Conservation (phyloP, 2,888 invertebrate species). For the Apantesis nais region DNA sequence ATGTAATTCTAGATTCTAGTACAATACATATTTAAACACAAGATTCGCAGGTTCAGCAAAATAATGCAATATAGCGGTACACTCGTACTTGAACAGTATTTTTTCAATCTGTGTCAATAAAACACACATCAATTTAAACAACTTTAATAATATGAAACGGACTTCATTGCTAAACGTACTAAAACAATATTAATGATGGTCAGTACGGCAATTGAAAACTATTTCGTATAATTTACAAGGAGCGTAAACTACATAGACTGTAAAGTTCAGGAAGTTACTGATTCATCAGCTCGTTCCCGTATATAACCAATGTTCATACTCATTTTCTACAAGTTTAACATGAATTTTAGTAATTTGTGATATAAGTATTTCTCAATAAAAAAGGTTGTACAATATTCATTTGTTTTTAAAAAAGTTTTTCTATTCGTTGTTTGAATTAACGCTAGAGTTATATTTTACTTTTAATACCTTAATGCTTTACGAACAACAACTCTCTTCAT, state of each 20-base stretch:
- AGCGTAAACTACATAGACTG: not conserved
- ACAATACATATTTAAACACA: not conserved
- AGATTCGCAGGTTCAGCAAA: not conserved
- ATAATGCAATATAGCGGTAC: not conserved
- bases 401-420: not conserved
- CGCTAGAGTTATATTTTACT: not conserved
- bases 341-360: not conserved
- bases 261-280: slow-evolving; percentile 1
- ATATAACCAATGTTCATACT: not conserved
- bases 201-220: slow-evolving; percentile 4
- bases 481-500: not conserved
- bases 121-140: slow-evolving; percentile 14
- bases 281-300: not conserved
- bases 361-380: not conserved
- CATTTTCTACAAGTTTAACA: not conserved
- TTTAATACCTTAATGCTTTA: not conserved
- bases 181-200: slow-evolving; percentile 4
- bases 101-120: slow-evolving; percentile 17
- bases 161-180: slow-evolving; percentile 11
- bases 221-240: slow-evolving; percentile 5
- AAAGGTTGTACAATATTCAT: not conserved
- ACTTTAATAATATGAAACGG: slow-evolving; percentile 6
- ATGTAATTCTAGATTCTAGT: not conserved
- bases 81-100: slow-evolving; percentile 1
- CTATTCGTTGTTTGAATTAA: not conserved